Evolutionary conservation across 2,113 vertebrate genomes (phyloP), one percentile per base, ranked within the genome.

Genomic region (Pongo abelii): DNA sequence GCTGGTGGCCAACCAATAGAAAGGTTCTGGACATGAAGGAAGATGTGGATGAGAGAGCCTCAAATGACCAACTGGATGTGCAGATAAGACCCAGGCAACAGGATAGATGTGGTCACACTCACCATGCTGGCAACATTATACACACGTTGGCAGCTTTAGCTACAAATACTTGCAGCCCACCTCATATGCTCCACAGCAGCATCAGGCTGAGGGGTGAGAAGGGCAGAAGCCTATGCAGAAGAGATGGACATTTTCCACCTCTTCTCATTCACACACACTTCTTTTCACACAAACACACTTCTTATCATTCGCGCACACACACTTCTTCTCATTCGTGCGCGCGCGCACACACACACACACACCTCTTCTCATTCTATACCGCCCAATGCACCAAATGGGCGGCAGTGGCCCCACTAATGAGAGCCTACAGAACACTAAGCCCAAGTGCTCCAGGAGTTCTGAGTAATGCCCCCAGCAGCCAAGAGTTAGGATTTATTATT

Each of bases 371-470:
- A 23, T 23, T 59, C 30, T 64, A 30, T 11, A 64, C 27, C 5
- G 23, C 0, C 4, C 8, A n/a, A 22, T 7, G 2, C 59, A 27
- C 64, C 74, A 40, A n/a, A 10, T 3, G 12, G 70, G n/a, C 4
- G 14, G 43, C 61, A 40, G 77, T 18, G 50, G 61, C 77, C 85
- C 59, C 87, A 22, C 14, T 46, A 35, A 12, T 6, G 70, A 50
- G 43, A 5, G 2, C 12, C 64, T 2, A 1, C 8, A 5, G 40
- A 55, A 3, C 3, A 4, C 57, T 20, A 4, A 10, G 4, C 72
- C 67, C 52, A 48, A 43, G n/a, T 17, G 18, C 14, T 77, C 27
- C 43, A 38, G 2, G n/a, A 83, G n/a, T n/a, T 70, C 83, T 70
- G 67, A 50, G 67, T 17, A 69, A 35, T 8, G 23, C 16, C 11